phyloP scores from a whole-genome alignment of 1,140 invertebrate species.

The Carcinoscorpius rotundicauda region DNA sequence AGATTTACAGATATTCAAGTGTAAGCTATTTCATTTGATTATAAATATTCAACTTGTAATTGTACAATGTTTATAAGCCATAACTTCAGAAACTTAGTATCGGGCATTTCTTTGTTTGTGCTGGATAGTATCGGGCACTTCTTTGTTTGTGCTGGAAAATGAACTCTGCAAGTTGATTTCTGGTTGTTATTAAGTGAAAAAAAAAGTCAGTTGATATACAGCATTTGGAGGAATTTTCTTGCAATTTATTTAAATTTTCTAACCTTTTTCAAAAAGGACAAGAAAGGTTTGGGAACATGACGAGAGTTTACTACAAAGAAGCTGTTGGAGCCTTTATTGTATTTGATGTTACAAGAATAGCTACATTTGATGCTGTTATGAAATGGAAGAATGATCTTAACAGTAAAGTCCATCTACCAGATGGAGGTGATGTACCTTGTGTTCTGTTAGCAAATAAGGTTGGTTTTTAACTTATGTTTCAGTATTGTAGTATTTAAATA shows the following conservation, averaged over 20 bases:
- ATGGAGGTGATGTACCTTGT: constrained; percentile 88
- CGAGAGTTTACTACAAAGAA: constrained; percentile 97
- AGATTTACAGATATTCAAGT: no score
- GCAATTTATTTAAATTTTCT: constrained; percentile 5
- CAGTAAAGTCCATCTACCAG: constrained; percentile 86
- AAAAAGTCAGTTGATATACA: no score
- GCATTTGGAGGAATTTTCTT: no score
- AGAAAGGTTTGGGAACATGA: constrained; percentile 98
- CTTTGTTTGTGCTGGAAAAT: no score
- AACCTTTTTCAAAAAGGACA: constrained; percentile 50
- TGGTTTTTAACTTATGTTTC: constrained; percentile 15
- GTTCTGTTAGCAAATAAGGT: constrained; percentile 96
- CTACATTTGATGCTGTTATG: constrained; percentile 87
- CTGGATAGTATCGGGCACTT: no score
- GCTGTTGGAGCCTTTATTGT: constrained; percentile 98
- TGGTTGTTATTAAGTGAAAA: no score
- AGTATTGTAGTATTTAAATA: no score
- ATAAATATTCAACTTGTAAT: no score
- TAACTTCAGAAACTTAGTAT: no score
- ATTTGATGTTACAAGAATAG: constrained; percentile 83
- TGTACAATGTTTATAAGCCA: no score
- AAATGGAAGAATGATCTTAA: constrained; percentile 98
- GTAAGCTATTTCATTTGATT: no score
- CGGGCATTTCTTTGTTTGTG: neutral
- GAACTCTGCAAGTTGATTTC: no score